phyloP scores from a whole-genome alignment of 2,888 invertebrate genomes.

The Drosophila anceps region DNA sequence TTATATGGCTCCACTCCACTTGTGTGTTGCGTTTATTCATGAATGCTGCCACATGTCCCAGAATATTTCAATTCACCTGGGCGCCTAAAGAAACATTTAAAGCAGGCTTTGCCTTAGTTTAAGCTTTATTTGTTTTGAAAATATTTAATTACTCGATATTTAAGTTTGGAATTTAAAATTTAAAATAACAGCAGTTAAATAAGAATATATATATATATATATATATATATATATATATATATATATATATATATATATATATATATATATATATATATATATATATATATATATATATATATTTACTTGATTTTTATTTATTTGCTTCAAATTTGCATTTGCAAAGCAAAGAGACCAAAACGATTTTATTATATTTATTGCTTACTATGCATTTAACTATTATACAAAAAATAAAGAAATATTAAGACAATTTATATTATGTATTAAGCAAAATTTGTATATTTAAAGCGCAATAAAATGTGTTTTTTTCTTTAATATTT shows the following conservation, averaged over 20 bases:
- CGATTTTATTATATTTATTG: too few relatives aligned
- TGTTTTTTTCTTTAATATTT: too few relatives aligned
- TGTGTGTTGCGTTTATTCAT: slow-evolving; percentile 5
- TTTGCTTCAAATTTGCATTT: not conserved
- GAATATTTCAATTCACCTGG: slow-evolving; percentile 21
- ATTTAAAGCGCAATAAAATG: too few relatives aligned
- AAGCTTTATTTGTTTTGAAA: not conserved
- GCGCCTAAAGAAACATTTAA: not conserved
- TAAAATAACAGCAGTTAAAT: not conserved
- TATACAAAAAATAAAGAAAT: too few relatives aligned
- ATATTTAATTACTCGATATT: not conserved
- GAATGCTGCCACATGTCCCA: slow-evolving; percentile 6
- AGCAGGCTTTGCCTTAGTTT: not conserved
- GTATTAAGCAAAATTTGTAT: too few relatives aligned
- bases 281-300: too few relatives aligned
- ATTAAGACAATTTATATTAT: too few relatives aligned
- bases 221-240: too few relatives aligned
- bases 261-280: too few relatives aligned
- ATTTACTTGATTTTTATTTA: not conserved
- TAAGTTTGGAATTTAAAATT: not conserved
- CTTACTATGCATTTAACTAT: too few relatives aligned
- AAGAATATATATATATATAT: not conserved
- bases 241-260: too few relatives aligned
- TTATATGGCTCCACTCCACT: not conserved
- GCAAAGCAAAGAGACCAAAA: not conserved